Conservation (phyloP, 2,888 invertebrate genomes). For the Cantharis rustica region DNA sequence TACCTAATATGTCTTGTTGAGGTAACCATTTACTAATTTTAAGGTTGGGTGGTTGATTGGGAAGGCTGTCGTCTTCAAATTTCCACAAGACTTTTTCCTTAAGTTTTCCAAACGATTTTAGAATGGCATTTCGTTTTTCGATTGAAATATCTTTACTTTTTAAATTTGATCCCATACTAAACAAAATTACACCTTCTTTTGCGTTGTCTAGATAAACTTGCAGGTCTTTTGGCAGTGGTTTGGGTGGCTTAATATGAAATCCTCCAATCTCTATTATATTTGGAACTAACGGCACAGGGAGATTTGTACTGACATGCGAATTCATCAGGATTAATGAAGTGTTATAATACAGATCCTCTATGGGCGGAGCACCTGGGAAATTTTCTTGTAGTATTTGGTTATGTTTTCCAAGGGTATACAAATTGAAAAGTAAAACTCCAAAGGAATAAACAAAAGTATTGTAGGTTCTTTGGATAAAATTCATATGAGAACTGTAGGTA, state of each 20-base stretch:
- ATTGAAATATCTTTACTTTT: constrained; percentile 41
- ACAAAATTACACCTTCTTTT: constrained; percentile 47
- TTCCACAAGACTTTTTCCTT: constrained; percentile 51
- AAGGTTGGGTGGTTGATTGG: constrained; percentile 14
- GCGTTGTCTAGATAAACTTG: constrained; percentile 45
- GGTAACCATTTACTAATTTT: constrained; percentile 24
- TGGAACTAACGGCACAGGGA: constrained; percentile 29
- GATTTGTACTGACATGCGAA: constrained; percentile 28
- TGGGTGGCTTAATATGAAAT: constrained; percentile 29
- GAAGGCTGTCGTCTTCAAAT: constrained; percentile 40
- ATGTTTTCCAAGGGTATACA: constrained; percentile 24
- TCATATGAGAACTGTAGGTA: constrained; percentile 1
- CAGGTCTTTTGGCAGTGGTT: constrained; percentile 37
- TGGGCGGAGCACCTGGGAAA: constrained; percentile 27
- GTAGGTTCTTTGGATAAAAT: constrained; percentile 20
- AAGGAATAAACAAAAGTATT: constrained; percentile 10
- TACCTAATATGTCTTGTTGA: constrained; percentile 28
- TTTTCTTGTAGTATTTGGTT: constrained; percentile 28
- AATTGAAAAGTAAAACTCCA: neutral
- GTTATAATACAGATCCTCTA: constrained; percentile 32
- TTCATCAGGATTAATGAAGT: constrained; percentile 33
- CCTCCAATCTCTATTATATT: constrained; percentile 38
- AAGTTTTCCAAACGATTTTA: constrained; percentile 45
- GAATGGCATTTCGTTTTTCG: constrained; percentile 38
- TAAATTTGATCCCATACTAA: constrained; percentile 51